Conservation (phyloP, 64 coral and sea anemone genomes). For the Trachythela sp. region DNA sequence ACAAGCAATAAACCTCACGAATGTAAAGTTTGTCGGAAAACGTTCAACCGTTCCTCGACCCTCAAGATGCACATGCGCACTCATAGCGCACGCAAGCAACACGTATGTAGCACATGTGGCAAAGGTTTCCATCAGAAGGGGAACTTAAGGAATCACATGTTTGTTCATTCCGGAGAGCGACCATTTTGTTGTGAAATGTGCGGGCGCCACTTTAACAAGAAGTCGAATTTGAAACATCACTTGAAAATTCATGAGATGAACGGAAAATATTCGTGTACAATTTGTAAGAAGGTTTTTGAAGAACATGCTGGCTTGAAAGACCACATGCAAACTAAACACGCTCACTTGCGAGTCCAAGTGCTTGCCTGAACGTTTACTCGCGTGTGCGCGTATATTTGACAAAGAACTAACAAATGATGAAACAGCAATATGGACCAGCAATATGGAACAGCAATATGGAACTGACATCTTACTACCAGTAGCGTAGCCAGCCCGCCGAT, state of each 20-base stretch:
- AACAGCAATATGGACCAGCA: too few relatives aligned
- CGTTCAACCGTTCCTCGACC: neutral
- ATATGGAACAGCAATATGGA: too few relatives aligned
- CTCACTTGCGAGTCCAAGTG: neutral
- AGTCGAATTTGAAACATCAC: slow-evolving; percentile 17
- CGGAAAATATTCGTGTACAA: neutral
- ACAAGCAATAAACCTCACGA: neutral
- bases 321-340: neutral
- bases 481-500: too few relatives aligned
- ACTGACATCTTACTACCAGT: too few relatives aligned
- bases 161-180: slow-evolving; percentile 3
- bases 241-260: neutral
- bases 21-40: neutral
- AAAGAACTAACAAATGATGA: too few relatives aligned
- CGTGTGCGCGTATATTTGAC: too few relatives aligned
- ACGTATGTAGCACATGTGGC: neutral
- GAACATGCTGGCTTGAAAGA: neutral
- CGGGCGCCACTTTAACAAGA: slow-evolving; percentile 3
- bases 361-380: neutral
- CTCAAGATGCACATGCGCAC: slow-evolving; percentile 25
- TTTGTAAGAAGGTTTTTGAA: neutral
- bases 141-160: slow-evolving; percentile 13
- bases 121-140: slow-evolving; percentile 12
- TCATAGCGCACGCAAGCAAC: slow-evolving; percentile 5
- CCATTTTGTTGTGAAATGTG: slow-evolving; percentile 10